Conservation (phyloP, 2,888 invertebrate species). For the Pristionchus exspectatus region DNA sequence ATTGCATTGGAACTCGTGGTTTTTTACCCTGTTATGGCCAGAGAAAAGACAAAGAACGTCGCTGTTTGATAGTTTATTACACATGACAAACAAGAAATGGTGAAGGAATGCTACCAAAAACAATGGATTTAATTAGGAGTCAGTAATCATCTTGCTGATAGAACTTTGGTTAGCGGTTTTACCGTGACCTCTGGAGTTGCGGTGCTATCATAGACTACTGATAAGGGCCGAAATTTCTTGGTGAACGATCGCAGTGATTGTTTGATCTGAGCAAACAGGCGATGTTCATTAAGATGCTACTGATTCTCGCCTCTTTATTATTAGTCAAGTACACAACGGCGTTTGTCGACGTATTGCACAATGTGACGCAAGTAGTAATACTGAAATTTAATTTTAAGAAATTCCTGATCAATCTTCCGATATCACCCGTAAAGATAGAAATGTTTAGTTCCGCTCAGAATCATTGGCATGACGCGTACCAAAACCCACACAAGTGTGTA, state of each 20-base stretch:
- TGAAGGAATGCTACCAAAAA: too few relatives aligned
- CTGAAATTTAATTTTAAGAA: background rate
- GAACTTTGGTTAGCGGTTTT: background rate
- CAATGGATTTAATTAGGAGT: too few relatives aligned
- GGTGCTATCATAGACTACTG: background rate
- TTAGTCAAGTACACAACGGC: background rate
- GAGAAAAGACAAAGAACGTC: background rate
- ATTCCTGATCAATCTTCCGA: background rate
- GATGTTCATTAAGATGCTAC: too few relatives aligned
- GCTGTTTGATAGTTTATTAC: too few relatives aligned
- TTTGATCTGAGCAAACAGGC: background rate
- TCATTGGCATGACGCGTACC: background rate
- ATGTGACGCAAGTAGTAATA: background rate
- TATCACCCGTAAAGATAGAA: conserved; percentile 7
- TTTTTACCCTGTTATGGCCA: too few relatives aligned
- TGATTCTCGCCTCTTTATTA: background rate
- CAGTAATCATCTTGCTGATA: too few relatives aligned
- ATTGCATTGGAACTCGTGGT: too few relatives aligned
- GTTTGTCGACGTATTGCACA: conserved; percentile 17
- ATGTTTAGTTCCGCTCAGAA: background rate
- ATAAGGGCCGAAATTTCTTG: background rate
- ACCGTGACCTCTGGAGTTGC: background rate
- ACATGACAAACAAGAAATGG: too few relatives aligned
- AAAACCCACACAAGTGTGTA: conserved; percentile 17
- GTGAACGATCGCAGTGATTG: background rate